Percentiles rank a stretch among this genome's conserved stretches.
phyloP scores from a whole-genome alignment of 2,113 vertebrate genomes.

The Paedocypris sp. region DNA sequence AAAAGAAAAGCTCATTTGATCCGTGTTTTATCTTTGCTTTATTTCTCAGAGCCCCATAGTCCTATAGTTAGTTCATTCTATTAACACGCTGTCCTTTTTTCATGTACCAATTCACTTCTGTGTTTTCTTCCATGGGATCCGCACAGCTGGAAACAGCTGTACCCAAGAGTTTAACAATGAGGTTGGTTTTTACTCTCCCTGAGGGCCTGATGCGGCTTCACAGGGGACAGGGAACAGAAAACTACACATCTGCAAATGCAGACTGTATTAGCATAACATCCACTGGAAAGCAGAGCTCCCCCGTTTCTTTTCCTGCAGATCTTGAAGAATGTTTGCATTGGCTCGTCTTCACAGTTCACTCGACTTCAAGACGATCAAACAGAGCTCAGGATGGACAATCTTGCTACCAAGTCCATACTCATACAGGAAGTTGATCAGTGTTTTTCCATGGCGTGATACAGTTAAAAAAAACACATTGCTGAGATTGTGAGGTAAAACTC shows the following conservation, averaged over 20 bases:
- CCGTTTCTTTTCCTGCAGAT: neutral
- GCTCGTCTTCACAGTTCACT: conserved; percentile 4
- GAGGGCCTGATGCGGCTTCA: neutral
- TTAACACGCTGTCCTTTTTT: too few relatives aligned
- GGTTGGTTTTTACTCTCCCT: conserved; percentile 24
- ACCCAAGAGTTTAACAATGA: conserved; percentile 16
- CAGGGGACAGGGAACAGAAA: conserved; percentile 19
- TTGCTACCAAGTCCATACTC: conserved; percentile 11
- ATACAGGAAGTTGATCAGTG: conserved; percentile 29
- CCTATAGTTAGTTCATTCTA: too few relatives aligned
- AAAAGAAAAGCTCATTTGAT: too few relatives aligned
- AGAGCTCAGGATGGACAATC: conserved; percentile 11
- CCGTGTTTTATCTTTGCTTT: neutral
- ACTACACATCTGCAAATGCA: conserved; percentile 60
- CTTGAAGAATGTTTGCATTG: conserved; percentile 27
- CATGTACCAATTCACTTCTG: neutral
- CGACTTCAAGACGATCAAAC: neutral
- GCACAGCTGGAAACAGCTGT: conserved; percentile 32
- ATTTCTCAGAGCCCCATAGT: too few relatives aligned
- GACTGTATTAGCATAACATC: conserved; percentile 62
- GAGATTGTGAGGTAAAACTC: too few relatives aligned
- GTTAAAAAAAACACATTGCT: neutral
- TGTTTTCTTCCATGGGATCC: neutral
- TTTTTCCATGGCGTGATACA: conserved; percentile 14
- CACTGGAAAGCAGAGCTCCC: conserved; percentile 51